Conservation (phyloP, 2,797 vertebrate species). For the Centroberyx gerrardi region DNA sequence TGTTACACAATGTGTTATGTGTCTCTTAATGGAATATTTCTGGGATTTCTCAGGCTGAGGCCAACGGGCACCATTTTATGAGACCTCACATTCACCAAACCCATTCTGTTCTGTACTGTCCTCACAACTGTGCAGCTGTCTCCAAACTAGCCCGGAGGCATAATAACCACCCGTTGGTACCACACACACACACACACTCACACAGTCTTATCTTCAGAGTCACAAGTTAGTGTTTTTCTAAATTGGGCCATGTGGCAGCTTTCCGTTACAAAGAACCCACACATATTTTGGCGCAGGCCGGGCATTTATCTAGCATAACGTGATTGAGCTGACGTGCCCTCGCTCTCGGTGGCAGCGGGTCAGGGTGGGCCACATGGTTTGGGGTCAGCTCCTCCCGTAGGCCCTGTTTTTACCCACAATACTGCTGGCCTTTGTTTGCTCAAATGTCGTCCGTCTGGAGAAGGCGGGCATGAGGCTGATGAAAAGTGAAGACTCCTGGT, state of each 20-base stretch:
- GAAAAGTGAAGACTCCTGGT: slow-evolving; percentile 49
- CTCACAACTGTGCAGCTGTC: slow-evolving; percentile 77
- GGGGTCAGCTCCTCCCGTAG: slow-evolving; percentile 57
- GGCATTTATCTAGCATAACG: slow-evolving; percentile 79
- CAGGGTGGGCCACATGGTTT: slow-evolving; percentile 71
- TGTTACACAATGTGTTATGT: slow-evolving; percentile 45
- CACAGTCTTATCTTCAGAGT: slow-evolving; percentile 63
- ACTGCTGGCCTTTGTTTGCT: slow-evolving; percentile 64
- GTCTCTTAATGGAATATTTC: slow-evolving; percentile 51
- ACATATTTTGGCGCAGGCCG: slow-evolving; percentile 66
- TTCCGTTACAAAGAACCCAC: slow-evolving; percentile 71
- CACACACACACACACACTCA: slow-evolving; percentile 40
- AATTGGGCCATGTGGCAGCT: slow-evolving; percentile 73
- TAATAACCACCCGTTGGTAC: slow-evolving; percentile 68
- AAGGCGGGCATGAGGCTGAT: slow-evolving; percentile 38
- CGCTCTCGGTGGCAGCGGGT: slow-evolving; percentile 53
- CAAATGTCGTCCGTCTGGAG: slow-evolving; percentile 50
- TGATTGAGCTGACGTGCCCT: slow-evolving; percentile 77
- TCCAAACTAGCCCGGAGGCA: slow-evolving; percentile 64
- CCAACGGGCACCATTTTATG: slow-evolving; percentile 59
- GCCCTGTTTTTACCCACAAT: slow-evolving; percentile 68
- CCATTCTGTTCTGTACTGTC: slow-evolving; percentile 65
- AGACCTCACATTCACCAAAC: slow-evolving; percentile 54
- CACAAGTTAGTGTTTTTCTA: slow-evolving; percentile 64
- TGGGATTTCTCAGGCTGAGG: slow-evolving; percentile 46